Evolutionary conservation across 1,140 invertebrate genomes (phyloP), one percentile per base, ranked within the genome.

Genomic region (Brachionus asplanchnoidis): DNA sequence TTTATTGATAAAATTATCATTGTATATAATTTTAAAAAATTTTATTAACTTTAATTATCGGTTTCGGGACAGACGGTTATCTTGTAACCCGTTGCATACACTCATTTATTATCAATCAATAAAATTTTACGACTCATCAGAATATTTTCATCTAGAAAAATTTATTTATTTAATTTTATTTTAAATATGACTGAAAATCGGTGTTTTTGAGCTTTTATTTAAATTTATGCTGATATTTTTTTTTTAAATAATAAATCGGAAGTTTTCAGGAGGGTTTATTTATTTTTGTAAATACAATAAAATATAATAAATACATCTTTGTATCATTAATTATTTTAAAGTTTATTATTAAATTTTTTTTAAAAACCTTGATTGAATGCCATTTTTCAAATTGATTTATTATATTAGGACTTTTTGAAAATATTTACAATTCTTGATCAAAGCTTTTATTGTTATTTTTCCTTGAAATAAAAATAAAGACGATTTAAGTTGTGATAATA

Each of bases 41-140:
- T 8, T 20, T 60, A 60, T 60, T 20, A 60, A 60, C 53, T 60
- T 23, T 60, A 60, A 60, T 60, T 60, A 60, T 60, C 17, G 53
- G 53, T 60, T 60, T 60, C 53, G 11, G 53, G 53, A 60, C 53
- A 60, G 53, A 60, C 53, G n/a, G 17, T 23, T 60, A 60, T 60
- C 53, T 60, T 60, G 20, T 60, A 60, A 60, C 20, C 53, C 53
- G 53, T 60, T 60, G 53, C 53, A 26, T 20, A 60, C 20, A 60
- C 17, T 60, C 53, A 60, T 60, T 60, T 60, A 60, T 60, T 60
- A 60, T 60, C 53, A 60, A 60, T 60, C 53, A 60, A 60, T 60
- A 60, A 60, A 60, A 60, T 60, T 60, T 60, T 60, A 60, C 53
- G 53, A 60, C 53, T 60, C 53, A 60, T 60, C 53, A 60, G 53